Evolutionary conservation across 2,113 vertebrate species (phyloP), one percentile per base, ranked within the genome.

Genomic region (Coptodon rendalli): DNA sequence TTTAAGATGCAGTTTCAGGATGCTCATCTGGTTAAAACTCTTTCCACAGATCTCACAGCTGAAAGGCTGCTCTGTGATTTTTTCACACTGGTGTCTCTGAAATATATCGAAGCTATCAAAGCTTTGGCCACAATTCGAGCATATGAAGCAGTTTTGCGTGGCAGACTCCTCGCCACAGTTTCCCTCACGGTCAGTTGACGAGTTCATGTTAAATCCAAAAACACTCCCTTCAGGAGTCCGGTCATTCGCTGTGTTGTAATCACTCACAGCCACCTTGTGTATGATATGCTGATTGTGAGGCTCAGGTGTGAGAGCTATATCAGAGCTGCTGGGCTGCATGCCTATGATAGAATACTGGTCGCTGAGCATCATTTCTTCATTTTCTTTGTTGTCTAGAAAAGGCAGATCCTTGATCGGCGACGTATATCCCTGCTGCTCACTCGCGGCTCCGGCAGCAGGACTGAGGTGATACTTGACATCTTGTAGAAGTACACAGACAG

Each of bases 61-160:
- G 6, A 93, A 93, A 43, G 92, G 45, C 3, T 80, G 66, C 82
- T 90, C 92, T 4, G 76, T 76, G 13, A 86, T 29, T 5, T 48
- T 80, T 45, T 86, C 81, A 53, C 95, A 95, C 71, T 40, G 91
- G 76, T 96, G 95, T 36, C 79, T 87, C 81, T 95, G 92, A 19
- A 96, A 94, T 5, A 90, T 87, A 56, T 7, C 82, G 48, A 94
- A 95, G 19, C 80, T 87, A 4, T 90, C 90, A 43, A 94, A 95
- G 89, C 92, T 95, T 27, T 92, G 89, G 4, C 96, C 95, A 9
- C 96, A 96, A 4, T 78, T 80, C 0, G 93, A 92, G 79, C 96
- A 96, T 14, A 95, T 96, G 22, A 93, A 96, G 31, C 90, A 83
- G 9, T 91, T 95, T 4, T 84, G 54, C 19, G 57, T 31, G 6